Evolutionary conservation across 2,888 invertebrate species (phyloP).

Genomic region (Gari tellinella): DNA sequence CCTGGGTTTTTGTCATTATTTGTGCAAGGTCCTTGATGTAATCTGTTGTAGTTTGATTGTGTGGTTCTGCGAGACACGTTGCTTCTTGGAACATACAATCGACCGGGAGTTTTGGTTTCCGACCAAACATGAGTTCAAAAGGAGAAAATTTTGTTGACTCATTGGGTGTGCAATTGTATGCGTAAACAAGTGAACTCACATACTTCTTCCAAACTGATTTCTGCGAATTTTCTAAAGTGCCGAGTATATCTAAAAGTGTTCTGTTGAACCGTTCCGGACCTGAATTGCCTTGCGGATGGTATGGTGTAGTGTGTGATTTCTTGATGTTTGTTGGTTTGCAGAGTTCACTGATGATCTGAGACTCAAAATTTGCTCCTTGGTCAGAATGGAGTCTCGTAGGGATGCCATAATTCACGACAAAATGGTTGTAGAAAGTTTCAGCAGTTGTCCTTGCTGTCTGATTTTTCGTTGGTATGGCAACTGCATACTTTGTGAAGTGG

Average conservation of each 20-base stretch:
- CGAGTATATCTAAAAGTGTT: constrained; percentile 32
- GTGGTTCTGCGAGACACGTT: no score
- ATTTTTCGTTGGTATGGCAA: no score
- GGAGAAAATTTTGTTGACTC: constrained; percentile 36
- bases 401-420: constrained; percentile 26
- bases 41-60: no score
- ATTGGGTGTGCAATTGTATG: constrained; percentile 32
- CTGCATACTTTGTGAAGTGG: constrained; percentile 23
- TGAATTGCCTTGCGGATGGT: constrained; percentile 28
- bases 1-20: neutral
- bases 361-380: constrained; percentile 40
- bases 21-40: constrained; percentile 11
- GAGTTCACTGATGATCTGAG: constrained; percentile 24
- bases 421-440: constrained; percentile 21
- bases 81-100: no score
- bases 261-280: constrained; percentile 38
- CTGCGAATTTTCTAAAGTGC: constrained; percentile 13
- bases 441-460: no score
- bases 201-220: constrained; percentile 33
- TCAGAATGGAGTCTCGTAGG: constrained; percentile 35
- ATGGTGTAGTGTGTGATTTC: constrained; percentile 39
- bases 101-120: constrained; percentile 36
- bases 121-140: constrained; percentile 34
- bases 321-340: constrained; percentile 20
- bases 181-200: constrained; percentile 12